Percentiles rank a stretch among this genome's conserved stretches.
phyloP scores from a whole-genome alignment of 92 coral and sea anemone species.

The Heliopora coerulea region DNA sequence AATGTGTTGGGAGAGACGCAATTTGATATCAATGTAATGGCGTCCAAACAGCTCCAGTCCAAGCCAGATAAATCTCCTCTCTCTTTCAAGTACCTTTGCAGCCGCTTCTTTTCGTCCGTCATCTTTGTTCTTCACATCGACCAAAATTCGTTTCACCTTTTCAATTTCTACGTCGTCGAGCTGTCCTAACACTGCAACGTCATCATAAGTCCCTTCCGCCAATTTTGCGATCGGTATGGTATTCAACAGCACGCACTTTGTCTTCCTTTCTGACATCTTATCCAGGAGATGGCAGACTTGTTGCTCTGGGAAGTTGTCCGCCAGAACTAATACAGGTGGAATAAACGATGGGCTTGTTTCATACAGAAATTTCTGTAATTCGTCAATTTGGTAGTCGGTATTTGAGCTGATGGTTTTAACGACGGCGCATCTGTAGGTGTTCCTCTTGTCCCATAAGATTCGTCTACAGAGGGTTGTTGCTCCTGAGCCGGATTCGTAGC shows the following conservation, averaged over 20 bases:
- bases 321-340: constrained; percentile 42
- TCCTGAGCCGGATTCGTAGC: constrained; percentile 66
- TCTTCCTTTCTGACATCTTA: constrained; percentile 35
- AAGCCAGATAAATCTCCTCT: constrained; percentile 61
- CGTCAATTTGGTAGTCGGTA: constrained; percentile 56
- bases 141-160: constrained; percentile 46
- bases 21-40: constrained; percentile 47
- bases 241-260: constrained; percentile 56
- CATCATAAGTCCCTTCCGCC: constrained; percentile 3
- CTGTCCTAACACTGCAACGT: constrained; percentile 39
- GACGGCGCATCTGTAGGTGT: constrained; percentile 56
- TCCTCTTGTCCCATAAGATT: constrained; percentile 53
- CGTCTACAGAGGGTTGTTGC: constrained; percentile 65
- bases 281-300: constrained; percentile 35
- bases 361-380: constrained; percentile 36
- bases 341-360: constrained; percentile 22
- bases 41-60: constrained; percentile 63
- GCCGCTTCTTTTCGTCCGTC: constrained; percentile 34
- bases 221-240: constrained; percentile 50
- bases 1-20: constrained; percentile 51
- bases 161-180: constrained; percentile 50
- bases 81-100: constrained; percentile 52
- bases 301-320: constrained; percentile 48
- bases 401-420: constrained; percentile 48
- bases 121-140: constrained; percentile 38